Evolutionary conservation across 2,113 vertebrate species (phyloP).

Genomic region (Regulus satrapa): DNA sequence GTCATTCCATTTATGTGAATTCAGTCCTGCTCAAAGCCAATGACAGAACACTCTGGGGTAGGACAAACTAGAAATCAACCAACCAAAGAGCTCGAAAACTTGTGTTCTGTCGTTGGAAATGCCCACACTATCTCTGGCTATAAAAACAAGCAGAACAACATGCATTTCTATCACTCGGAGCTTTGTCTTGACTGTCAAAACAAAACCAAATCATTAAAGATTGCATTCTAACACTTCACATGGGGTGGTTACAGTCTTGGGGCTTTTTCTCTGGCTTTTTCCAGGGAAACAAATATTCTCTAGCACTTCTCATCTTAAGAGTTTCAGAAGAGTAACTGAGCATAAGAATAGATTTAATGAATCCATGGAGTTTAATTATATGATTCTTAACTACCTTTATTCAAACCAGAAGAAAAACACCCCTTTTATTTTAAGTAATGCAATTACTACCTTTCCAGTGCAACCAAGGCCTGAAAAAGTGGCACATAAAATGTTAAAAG

Average conservation of each 20-base stretch:
- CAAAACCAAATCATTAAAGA: background rate
- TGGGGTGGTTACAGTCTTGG: background rate
- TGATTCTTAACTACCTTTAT: background rate
- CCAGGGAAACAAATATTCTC: background rate
- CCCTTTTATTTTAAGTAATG: background rate
- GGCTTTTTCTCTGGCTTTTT: background rate
- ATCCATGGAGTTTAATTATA: background rate
- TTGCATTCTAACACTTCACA: conserved; percentile 48
- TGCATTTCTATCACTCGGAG: conserved; percentile 50
- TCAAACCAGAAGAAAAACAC: background rate
- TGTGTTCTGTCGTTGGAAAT: conserved; percentile 87
- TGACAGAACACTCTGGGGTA: conserved; percentile 76
- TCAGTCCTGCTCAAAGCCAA: conserved; percentile 65
- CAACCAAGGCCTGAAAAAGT: background rate
- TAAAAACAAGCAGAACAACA: conserved; percentile 70
- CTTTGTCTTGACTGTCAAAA: background rate
- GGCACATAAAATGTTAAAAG: background rate
- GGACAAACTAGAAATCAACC: conserved; percentile 63
- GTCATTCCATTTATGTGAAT: conserved; percentile 63
- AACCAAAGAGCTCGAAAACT: conserved; percentile 76
- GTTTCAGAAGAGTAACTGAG: background rate
- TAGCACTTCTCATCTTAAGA: background rate
- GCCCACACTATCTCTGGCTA: conserved; percentile 72
- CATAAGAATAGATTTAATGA: background rate
- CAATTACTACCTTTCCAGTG: background rate